Percentiles rank a stretch among this genome's conserved stretches.
These are phyloP conservation scores for Verasper variegatus DNA, from an alignment of 2,113 vertebrate genomes.

Conservation along the genomic window DNA sequence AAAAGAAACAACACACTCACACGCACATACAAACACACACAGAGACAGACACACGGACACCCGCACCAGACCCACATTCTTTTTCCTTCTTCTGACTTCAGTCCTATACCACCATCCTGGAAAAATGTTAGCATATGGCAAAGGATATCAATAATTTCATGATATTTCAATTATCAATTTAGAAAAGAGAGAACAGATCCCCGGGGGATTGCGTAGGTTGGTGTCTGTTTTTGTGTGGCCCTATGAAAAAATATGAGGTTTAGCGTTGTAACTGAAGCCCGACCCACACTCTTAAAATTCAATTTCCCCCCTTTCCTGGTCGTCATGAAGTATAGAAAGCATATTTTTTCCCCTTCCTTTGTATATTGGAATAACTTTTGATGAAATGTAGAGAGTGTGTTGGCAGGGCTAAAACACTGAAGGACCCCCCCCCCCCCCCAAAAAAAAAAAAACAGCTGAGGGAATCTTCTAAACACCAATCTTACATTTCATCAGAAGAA, in stretches of 20 bases:
- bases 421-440: background rate
- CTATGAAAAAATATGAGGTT: slow-evolving; percentile 10
- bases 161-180: slow-evolving; percentile 74
- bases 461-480: slow-evolving; percentile 7
- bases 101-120: slow-evolving; percentile 40
- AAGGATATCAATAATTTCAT: slow-evolving; percentile 71
- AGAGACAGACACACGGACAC: slow-evolving; percentile 21
- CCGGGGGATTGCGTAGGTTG: slow-evolving; percentile 25
- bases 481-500: slow-evolving; percentile 12
- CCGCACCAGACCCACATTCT: slow-evolving; percentile 52
- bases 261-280: slow-evolving; percentile 10
- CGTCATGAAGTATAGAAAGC: background rate
- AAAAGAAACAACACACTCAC: slow-evolving; percentile 20
- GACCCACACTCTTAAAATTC: background rate
- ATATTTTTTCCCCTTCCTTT: background rate
- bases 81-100: slow-evolving; percentile 44
- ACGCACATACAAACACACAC: slow-evolving; percentile 25
- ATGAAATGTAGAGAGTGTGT: background rate
- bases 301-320: background rate
- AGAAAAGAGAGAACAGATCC: slow-evolving; percentile 46
- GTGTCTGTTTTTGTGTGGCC: slow-evolving; percentile 61
- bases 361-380: slow-evolving; percentile 1
- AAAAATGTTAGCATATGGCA: slow-evolving; percentile 81
- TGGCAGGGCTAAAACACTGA: slow-evolving; percentile 5
- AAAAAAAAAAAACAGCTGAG: slow-evolving; percentile 5